Evolutionary conservation across 2,113 vertebrate species (phyloP).

Genomic region (Channa maculata): DNA sequence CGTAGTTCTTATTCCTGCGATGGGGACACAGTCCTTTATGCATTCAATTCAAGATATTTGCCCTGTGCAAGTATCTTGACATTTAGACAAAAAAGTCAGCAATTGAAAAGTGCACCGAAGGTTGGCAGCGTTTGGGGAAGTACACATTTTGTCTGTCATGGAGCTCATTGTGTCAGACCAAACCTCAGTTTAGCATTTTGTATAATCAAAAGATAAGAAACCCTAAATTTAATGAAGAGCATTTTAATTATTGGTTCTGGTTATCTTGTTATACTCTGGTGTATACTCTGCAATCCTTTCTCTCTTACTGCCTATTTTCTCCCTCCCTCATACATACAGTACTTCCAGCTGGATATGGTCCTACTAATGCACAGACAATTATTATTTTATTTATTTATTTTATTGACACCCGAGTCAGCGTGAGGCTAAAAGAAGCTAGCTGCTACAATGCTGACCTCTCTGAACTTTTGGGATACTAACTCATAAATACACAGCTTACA

Average conservation of each 20-base stretch:
- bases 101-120: background rate
- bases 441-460: slow-evolving; percentile 60
- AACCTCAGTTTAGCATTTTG: background rate
- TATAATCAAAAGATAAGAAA: slow-evolving; percentile 7
- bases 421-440: slow-evolving; percentile 26
- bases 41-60: background rate
- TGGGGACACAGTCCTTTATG: background rate
- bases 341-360: background rate
- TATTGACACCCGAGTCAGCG: slow-evolving; percentile 32
- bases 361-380: background rate
- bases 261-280: background rate
- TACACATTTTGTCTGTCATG: background rate
- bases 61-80: background rate
- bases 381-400: background rate
- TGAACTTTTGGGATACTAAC: slow-evolving; percentile 61
- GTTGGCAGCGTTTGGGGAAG: background rate
- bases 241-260: background rate
- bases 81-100: background rate
- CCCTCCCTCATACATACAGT: background rate
- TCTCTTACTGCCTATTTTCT: background rate
- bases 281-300: background rate
- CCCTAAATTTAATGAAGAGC: slow-evolving; percentile 11
- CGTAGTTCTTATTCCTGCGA: background rate
- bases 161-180: background rate
- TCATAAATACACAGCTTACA: slow-evolving; percentile 62